phyloP scores from a whole-genome alignment of 2,113 vertebrate genomes.

The Corythoichthys haematopterus region DNA sequence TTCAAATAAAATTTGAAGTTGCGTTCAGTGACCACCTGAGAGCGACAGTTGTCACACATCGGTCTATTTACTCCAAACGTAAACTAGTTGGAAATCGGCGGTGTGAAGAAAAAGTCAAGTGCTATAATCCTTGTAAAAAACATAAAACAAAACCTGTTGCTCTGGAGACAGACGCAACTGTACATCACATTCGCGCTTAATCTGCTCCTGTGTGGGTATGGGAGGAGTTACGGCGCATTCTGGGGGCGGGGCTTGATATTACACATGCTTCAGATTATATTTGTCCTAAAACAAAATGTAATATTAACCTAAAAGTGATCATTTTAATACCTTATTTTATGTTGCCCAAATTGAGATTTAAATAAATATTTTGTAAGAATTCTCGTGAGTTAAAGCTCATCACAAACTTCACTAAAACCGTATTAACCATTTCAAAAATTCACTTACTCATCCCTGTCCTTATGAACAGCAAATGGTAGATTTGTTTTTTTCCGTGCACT shows the following conservation, averaged over 20 bases:
- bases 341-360: no score
- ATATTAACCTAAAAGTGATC: no score
- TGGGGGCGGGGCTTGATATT: constrained; percentile 3
- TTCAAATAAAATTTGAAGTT: constrained; percentile 12
- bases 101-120: neutral
- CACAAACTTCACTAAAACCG: no score
- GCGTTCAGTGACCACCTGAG: neutral
- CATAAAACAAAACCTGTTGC: neutral
- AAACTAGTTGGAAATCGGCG: neutral
- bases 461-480: no score
- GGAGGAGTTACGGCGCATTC: constrained; percentile 49
- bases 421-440: no score
- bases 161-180: constrained; percentile 6
- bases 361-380: no score
- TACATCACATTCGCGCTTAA: constrained; percentile 47
- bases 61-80: neutral
- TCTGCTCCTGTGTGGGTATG: constrained; percentile 28
- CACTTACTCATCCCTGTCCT: no score
- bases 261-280: no score
- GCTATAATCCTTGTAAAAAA: neutral
- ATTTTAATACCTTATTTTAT: no score
- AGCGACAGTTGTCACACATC: constrained; percentile 17
- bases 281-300: no score
- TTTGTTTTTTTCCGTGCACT: no score
- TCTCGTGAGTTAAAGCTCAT: no score